Evolutionary conservation across 2,113 vertebrate genomes (phyloP).

Genomic region (Falco punctatus): DNA sequence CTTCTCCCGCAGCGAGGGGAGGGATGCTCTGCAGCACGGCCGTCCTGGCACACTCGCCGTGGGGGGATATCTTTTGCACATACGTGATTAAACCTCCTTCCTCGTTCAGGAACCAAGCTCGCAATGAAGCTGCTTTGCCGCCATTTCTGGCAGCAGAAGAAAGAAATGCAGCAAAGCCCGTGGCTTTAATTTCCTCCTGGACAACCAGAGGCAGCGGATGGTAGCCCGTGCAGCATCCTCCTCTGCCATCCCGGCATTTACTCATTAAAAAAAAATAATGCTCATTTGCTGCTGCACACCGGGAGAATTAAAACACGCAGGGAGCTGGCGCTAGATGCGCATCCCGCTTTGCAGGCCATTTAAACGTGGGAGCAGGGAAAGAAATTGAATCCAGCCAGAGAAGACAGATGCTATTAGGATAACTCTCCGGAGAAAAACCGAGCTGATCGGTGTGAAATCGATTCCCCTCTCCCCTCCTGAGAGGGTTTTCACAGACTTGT

Average conservation of each 20-base stretch:
- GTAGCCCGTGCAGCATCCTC: rapidly evolving
- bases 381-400: not conserved
- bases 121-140: not conserved
- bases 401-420: not conserved
- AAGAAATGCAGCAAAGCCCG: not conserved
- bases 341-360: not conserved
- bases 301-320: rapidly evolving
- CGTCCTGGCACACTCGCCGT: not conserved
- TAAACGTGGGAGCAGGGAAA: not conserved
- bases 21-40: not conserved
- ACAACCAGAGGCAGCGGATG: rapidly evolving
- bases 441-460: not conserved
- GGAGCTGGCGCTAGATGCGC: not conserved
- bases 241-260: not conserved
- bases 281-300: not conserved
- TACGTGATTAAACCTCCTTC: not conserved
- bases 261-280: too few relatives aligned
- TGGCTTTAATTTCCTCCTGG: not conserved
- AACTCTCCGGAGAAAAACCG: not conserved
- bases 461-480: not conserved
- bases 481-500: not conserved
- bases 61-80: not conserved
- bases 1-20: rapidly evolving
- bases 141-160: not conserved
- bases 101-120: not conserved